Conservation (phyloP, 2,797 vertebrate species). For the Hyperoplus immaculatus region DNA sequence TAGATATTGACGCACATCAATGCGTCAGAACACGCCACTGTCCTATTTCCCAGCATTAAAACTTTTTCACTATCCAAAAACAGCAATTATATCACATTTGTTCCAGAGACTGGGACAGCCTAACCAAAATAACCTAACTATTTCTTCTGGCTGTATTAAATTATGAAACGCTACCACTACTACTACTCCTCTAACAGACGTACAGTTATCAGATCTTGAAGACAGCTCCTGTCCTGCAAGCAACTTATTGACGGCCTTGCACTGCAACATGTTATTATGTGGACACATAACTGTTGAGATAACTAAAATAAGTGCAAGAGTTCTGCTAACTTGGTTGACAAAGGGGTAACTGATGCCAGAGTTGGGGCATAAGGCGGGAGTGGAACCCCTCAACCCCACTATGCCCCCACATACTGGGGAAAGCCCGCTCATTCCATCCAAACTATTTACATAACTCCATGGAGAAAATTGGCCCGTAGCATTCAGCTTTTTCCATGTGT, state of each 20-base stretch:
- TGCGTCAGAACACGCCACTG: background rate
- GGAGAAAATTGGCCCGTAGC: constrained; percentile 75
- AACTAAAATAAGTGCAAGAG: constrained; percentile 16
- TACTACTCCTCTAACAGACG: constrained; percentile 12
- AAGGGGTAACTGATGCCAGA: constrained; percentile 58
- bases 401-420: constrained; percentile 68
- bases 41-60: background rate
- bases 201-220: constrained; percentile 25
- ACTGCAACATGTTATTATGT: constrained; percentile 34
- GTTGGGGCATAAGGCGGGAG: constrained; percentile 45
- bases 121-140: background rate
- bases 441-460: constrained; percentile 81
- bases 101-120: background rate
- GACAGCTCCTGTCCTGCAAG: constrained; percentile 7
- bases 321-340: constrained; percentile 39
- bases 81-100: background rate
- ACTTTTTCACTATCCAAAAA: background rate
- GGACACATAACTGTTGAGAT: constrained; percentile 18
- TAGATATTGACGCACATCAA: background rate
- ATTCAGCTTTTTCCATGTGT: constrained; percentile 80
- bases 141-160: background rate
- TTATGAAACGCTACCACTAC: too few species aligned
- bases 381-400: constrained; percentile 65
- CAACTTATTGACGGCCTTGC: constrained; percentile 30
- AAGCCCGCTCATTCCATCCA: constrained; percentile 79